Evolutionary conservation across 2,797 vertebrate species (phyloP), one percentile per base, ranked within the genome.

Genomic region (Sebastes hubbsi): DNA sequence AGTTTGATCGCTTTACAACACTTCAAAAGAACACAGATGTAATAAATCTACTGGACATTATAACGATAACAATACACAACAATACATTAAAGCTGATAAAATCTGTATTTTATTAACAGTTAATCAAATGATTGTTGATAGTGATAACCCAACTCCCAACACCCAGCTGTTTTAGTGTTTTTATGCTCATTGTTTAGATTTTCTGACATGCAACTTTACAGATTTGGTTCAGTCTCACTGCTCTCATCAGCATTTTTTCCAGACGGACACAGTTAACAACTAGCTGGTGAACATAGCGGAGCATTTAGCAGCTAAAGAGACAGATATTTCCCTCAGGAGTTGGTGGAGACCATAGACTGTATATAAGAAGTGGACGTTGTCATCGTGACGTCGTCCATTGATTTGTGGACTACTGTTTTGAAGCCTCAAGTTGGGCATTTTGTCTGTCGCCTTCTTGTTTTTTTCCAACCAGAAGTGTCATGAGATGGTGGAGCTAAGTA

Each of bases 11-110:
- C 79, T 80, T 82, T 30, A 75, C 77, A 63, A 69, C 77, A 87
- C 88, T 88, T 88, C 81, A 89, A 90, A 92, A 77, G 83, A 77
- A 56, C 20, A 84, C 38, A 29, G 20, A 60, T 52, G 5, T 32
- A 38, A 8, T 72, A 8, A 71, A 83, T 73, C 27, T 61, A n/a
- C 22, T 65, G 11, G 36, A 56, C 16, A 55, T 32, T 24, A 38
- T 2, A 20, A 36, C 24, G 8, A 52, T n/a, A n/a, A 36, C 24
- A 52, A 49, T 20, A 49, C 27, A 24, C 29, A 34, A 11, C 5
- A 46, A 13, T 7, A 54, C n/a, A 64, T 60, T 30, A 46, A 52
- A 24, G 56, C 55, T 60, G 61, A 36, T 46, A 6, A 63, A 34
- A 63, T 22, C 9, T 49, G 30, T 13, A 38, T 49, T 49, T 14